Evolutionary conservation across 2,113 vertebrate genomes (phyloP).

Genomic region (Aythya baeri): DNA sequence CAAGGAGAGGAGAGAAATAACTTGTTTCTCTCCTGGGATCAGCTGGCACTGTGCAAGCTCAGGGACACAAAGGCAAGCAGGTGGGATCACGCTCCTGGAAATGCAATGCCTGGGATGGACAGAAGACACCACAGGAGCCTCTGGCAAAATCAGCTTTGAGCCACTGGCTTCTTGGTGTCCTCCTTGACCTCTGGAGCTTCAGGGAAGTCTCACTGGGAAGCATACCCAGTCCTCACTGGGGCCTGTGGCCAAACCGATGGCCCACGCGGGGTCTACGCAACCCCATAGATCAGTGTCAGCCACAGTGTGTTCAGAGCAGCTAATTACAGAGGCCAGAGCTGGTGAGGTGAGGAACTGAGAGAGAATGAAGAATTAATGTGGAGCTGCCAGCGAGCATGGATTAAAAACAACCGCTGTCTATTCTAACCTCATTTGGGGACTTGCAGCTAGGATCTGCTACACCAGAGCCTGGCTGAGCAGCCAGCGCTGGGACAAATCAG

Average conservation of each 20-base stretch:
- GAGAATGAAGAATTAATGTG: constrained; percentile 21
- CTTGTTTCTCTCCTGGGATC: background rate
- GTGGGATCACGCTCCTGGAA: background rate
- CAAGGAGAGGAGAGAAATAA: background rate
- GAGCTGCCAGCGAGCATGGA: background rate
- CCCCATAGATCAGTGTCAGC: background rate
- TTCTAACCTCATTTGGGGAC: background rate
- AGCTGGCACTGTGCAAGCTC: background rate
- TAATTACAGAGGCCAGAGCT: background rate
- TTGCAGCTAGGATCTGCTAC: background rate
- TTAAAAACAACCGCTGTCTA: constrained; percentile 13
- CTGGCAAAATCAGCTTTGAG: background rate
- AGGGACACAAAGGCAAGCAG: background rate
- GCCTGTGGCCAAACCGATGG: background rate
- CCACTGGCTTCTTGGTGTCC: background rate
- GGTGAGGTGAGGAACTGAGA: background rate
- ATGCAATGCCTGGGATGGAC: fast-evolving
- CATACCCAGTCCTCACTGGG: background rate
- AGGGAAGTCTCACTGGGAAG: background rate
- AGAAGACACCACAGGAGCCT: background rate
- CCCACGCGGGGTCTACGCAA: background rate
- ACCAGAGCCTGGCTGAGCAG: constrained; percentile 9
- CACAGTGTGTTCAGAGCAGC: background rate
- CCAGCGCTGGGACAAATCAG: constrained; percentile 41
- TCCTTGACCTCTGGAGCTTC: background rate